These are phyloP conservation scores for Hyalella azteca DNA, from an alignment of 2,888 invertebrate genomes.

Conservation along the genomic window DNA sequence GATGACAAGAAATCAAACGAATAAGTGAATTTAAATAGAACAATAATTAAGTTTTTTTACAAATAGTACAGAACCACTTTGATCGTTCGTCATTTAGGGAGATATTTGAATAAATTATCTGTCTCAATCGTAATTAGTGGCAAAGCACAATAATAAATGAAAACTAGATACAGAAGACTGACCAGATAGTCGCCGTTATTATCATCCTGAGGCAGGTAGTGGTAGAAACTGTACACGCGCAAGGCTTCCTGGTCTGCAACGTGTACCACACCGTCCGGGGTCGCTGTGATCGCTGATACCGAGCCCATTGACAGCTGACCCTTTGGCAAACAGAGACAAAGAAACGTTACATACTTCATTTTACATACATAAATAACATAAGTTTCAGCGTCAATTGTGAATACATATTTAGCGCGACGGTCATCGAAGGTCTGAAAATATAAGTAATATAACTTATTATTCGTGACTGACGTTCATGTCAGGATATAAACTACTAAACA, in stretches of 20 bases:
- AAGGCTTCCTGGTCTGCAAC: constrained; percentile 84
- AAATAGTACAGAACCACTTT: background rate
- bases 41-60: background rate
- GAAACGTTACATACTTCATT: too few relatives aligned
- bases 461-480: too few relatives aligned
- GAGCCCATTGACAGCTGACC: constrained; percentile 61
- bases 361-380: too few relatives aligned
- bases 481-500: too few relatives aligned
- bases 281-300: constrained; percentile 81
- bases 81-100: background rate
- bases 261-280: constrained; percentile 94
- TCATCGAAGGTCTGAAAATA: too few relatives aligned
- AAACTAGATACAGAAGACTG: background rate
- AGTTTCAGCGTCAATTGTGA: too few relatives aligned
- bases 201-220: constrained; percentile 58
- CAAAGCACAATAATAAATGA: background rate
- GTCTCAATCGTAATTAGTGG: too few relatives aligned
- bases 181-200: constrained; percentile 59
- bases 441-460: too few relatives aligned
- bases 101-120: too few relatives aligned
- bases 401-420: too few relatives aligned
- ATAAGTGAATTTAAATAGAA: background rate
- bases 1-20: background rate
- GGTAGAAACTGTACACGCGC: constrained; percentile 61
- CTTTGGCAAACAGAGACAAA: too few relatives aligned